Evolutionary conservation across 2,113 vertebrate genomes (phyloP), one percentile per base, ranked within the genome.

Genomic region (Agapornis roseicollis): DNA sequence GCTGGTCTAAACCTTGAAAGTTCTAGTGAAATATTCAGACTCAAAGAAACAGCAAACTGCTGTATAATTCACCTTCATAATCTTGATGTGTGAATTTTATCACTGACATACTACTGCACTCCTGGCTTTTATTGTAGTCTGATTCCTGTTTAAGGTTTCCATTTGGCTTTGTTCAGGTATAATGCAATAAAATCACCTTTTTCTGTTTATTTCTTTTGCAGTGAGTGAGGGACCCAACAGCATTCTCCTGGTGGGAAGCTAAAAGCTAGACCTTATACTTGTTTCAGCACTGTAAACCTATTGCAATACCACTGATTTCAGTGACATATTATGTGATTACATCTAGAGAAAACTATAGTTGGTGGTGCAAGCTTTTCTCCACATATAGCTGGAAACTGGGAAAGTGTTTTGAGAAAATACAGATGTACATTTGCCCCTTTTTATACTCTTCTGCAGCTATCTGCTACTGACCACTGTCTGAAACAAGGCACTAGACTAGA

Each of bases 31-130:
- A 73, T n/a, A 69, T 55, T 61, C 80, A 83, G 39, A 71, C 71
- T 53, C 65, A 70, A 60, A 89, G 65, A 53, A 85, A 58, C 29
- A 82, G 49, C 27, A 89, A 94, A 88, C 13, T 3, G 3, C 11
- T 2, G 0, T 73, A 47, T 65, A 82, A 78, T 85, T 61, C 52
- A 61, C 25, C 89, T 85, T 91, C 65, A 85, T 95, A 84, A 90
- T 94, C 93, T 80, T 60, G 68, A 85, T 68, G 33, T 52, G 56
- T 80, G 89, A 92, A 52, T 76, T 65, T 86, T 94, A 90, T 68
- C 64, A n/a, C 61, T 71, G 68, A 84, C 79, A 84, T 20, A 46
- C n/a, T 35, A 27, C 19, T 50, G 13, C 13, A 39, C 49, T 81
- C 68, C 63, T 49, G n/a, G n/a, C 22, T 91, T 83, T 49, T 37